Base-by-base conservation (phyloP, 2,888 invertebrate species). In the Pseudococcus viburni region DNA sequence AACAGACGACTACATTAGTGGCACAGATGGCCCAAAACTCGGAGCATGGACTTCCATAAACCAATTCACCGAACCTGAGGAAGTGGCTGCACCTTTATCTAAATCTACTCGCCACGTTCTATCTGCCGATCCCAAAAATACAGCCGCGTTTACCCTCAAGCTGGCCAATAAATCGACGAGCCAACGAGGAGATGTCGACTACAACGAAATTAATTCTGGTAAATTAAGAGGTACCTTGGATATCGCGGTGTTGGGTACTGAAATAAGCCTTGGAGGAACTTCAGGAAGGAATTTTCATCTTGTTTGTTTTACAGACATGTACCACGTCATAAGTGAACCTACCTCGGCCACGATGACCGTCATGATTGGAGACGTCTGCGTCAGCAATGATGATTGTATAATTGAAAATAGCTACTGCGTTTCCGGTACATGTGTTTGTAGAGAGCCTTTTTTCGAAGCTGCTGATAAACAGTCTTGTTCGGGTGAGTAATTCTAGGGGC, bases 41-140 rank as follows among this genome's bases (percentile, higher is more conserved):
- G 86, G 85, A 39, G 89, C 89, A 15, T 96, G 95, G 90, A 96
- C 96, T 0, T 91, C 91, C 15, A 94, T 95, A 4, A 94, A 95
- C 90, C 95, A 95, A 90, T 96, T 95, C 91, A 96, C 96, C 1
- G 95, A 96, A 91, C 95, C 96, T 87, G 96, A 95, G 89, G 95
- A 96, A 90, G 93, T 94, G 88, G 94, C 94, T 89, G 95, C 95
- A 1, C 94, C 94, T 86, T 92, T 94, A 89, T 96, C 96, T 22
- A 96, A 96, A 92, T 96, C 96, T 15, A 96, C 96, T 11, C 93
- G 96, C 91, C 96, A 96, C 92, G 93, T 96, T 84, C 92, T 95
- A 11, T 80, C 89, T 7, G 73, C 89, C 6, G 89, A 89, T 68
- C 19, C 87, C 0, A 86, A 85, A 26, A 89, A 85, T 39, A 33